Base-by-base conservation (phyloP, 2,888 invertebrate genomes). In the Dexiosoma caninum region DNA sequence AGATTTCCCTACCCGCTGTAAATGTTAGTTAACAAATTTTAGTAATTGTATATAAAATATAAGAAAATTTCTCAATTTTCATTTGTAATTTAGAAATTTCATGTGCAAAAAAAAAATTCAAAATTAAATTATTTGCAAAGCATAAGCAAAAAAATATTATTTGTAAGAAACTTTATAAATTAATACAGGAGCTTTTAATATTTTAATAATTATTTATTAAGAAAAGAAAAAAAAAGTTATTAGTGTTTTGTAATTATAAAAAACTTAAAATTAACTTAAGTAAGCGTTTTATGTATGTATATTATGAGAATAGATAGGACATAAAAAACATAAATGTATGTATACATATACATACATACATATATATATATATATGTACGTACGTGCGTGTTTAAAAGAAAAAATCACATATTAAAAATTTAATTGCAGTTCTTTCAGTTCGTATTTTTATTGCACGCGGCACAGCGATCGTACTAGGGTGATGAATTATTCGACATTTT, bases 161-260 rank as follows among this genome's bases (percentile, higher is more conserved):
- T 72, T 44, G 16, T 57, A 40, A 59, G n/a, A 4, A 66, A 14
- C 35, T 30, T 1, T 42, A 16, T 16, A n/a, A 72, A 62, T 37
- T 49, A 67, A 51, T n/a, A 40, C 55, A 72, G 72, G 77, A 81
- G 81, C 77, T 81, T 81, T 81, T 69, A 77, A 77, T 76, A 76
- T 76, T 76, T 67, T 62, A 62, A 53, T 10, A 70, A 46, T 51
- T 35, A 59, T 59, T 71, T 49, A 49, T 21, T 57, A 44, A 67
- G 44, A 53, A 19, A 27, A 32, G 4, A 55, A 69, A 19, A 64
- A 32, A 37, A 14, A 46, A 12, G 6, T 5, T 32, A 32, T 35
- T 57, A 57, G 10, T 67, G 69, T 69, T n/a, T n/a, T 69, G 14
- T 23, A 69, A n/a, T 44, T 30, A 27, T 2, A 23, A 23, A 49